phyloP scores from a whole-genome alignment of 2,113 vertebrate species.

The Myotis yumanensis region DNA sequence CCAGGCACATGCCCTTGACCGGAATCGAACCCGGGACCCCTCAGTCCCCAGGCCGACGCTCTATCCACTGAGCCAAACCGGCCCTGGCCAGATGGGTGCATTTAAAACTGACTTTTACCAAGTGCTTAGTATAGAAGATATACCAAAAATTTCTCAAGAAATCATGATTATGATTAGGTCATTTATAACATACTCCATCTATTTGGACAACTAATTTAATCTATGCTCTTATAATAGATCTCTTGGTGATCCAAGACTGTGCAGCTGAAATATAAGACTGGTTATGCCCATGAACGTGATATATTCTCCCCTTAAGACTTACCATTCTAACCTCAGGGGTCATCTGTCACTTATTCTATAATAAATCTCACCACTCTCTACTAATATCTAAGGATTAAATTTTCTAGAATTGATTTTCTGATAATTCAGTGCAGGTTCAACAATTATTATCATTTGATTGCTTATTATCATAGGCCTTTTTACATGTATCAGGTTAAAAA shows the following conservation, averaged over 20 bases:
- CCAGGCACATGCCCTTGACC: no score
- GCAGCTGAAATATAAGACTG: not conserved
- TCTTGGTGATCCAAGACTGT: not conserved
- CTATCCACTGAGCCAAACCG: no score
- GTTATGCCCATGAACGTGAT: not conserved
- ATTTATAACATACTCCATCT: not conserved
- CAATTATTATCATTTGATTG: not conserved
- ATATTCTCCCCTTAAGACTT: not conserved
- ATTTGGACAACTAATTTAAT: not conserved
- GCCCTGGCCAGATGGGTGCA: not conserved
- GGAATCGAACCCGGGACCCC: no score
- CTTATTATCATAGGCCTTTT: not conserved
- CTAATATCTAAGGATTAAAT: not conserved
- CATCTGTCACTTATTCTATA: not conserved
- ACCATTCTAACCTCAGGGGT: not conserved
- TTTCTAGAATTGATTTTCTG: not conserved
- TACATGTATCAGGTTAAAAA: not conserved
- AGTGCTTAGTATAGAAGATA: not conserved
- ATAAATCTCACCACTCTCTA: not conserved
- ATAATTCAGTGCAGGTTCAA: conserved; percentile 18
- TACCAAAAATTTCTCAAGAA: conserved; percentile 2
- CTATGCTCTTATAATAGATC: not conserved
- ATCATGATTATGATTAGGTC: not conserved
- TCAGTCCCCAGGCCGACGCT: no score
- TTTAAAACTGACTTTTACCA: conserved; percentile 25